phyloP scores from a whole-genome alignment of 1,140 invertebrate genomes.

The Drosophila repleta region DNA sequence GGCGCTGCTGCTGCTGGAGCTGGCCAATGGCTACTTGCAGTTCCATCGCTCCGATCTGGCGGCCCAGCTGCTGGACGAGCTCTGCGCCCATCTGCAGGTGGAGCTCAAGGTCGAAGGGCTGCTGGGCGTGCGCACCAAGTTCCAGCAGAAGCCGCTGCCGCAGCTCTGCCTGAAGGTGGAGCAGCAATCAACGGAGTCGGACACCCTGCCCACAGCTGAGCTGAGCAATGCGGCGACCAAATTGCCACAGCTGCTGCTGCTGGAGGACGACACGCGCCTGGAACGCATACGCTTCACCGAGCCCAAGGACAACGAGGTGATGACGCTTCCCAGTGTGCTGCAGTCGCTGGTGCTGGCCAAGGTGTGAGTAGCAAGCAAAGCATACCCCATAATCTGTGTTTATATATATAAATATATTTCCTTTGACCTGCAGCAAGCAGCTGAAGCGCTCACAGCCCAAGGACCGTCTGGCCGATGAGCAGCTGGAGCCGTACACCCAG shows the following conservation, averaged over 20 bases:
- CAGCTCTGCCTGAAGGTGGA: constrained; percentile 89
- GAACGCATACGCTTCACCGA: constrained; percentile 90
- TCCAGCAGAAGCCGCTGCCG: constrained; percentile 91
- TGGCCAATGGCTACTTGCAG: constrained; percentile 89
- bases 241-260: constrained; percentile 87
- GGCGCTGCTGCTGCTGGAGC: constrained; percentile 90
- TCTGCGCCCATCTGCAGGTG: constrained; percentile 87
- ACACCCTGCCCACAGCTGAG: constrained; percentile 80
- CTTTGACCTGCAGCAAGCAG: constrained; percentile 84
- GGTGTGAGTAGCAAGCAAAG: constrained; percentile 85
- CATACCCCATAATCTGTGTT: neutral
- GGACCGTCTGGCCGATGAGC: constrained; percentile 91
- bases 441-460: constrained; percentile 89
- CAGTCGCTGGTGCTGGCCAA: constrained; percentile 91
- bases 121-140: constrained; percentile 95
- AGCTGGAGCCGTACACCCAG: constrained; percentile 91
- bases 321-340: constrained; percentile 88
- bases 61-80: constrained; percentile 87
- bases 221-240: constrained; percentile 84
- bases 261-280: constrained; percentile 94
- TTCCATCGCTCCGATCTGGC: constrained; percentile 90
- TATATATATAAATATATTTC: constrained; percentile 62
- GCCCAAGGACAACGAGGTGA: constrained; percentile 84
- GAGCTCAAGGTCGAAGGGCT: constrained; percentile 87
- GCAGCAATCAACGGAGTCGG: constrained; percentile 69